Evolutionary conservation across 2,797 vertebrate species (phyloP), one percentile per base, ranked within the genome.

Genomic region (Crocodylus rhombifer): DNA sequence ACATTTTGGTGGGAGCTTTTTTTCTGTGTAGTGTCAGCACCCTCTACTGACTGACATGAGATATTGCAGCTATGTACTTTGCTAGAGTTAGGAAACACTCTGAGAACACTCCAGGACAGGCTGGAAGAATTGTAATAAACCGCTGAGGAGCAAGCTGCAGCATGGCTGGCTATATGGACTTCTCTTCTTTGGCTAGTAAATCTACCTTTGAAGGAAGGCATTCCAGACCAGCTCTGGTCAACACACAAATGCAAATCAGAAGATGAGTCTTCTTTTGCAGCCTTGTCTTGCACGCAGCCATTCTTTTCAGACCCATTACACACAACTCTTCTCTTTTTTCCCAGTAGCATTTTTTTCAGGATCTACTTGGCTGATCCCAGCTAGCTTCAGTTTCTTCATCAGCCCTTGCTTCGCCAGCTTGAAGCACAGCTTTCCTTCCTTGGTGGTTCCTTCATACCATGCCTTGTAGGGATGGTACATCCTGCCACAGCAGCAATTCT

Each of bases 91-190:
- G 3, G 25, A 9, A 15, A 5, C 7, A 13, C 14, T 15, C 14
- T 4, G 30, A 33, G 23, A 25, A 4, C 51, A 17, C 25, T 16
- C 2, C 7, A 28, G 60, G 33, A 64, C 63, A 67, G n/a, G n/a
- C 23, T 84, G 25, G 14, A 3, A 12, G 6, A 18, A 16, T 21
- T 26, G 17, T 20, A 33, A 36, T 26, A 28, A 57, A 18, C 9
- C 25, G 58, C 5, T 0, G 8, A 14, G 7, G 4, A 30, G 8
- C 3, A 1, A 21, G 3, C 56, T 25, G 16, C 16, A 71, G 16
- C 3, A 71, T 36, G 36, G 1, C 15, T 1, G 5, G 5, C 25
- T 18, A 2, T 6, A 16, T 15, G 33, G 77, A 12, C 13, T 30
- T 2, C 30, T 26, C 17, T 36, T 71, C 10, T 25, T 1, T 0